phyloP scores from a whole-genome alignment of 30 jellyfish, hydroid and myxozoan species.

The Aurelia coerulea region DNA sequence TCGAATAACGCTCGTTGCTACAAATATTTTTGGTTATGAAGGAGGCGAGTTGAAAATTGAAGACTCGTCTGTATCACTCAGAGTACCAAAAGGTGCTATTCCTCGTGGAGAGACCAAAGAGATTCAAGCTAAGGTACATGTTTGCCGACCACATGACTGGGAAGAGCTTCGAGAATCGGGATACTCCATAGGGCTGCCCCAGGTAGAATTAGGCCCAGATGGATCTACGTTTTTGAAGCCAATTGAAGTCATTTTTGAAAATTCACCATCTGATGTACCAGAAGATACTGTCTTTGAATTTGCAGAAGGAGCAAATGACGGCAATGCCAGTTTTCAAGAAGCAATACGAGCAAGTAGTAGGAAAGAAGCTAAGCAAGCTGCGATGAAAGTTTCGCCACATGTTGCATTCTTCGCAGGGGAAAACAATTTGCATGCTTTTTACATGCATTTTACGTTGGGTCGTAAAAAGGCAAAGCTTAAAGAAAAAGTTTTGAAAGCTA shows the following conservation, averaged over 20 bases:
- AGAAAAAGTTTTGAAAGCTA: neutral
- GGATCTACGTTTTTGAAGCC: slow-evolving; percentile 32
- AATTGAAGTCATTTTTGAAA: slow-evolving; percentile 10
- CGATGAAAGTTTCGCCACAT: slow-evolving; percentile 4
- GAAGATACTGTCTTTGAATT: slow-evolving; percentile 14
- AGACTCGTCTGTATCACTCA: slow-evolving; percentile 17
- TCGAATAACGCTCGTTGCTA: neutral
- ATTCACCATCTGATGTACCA: neutral
- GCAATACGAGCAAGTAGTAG: slow-evolving; percentile 1
- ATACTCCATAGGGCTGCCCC: slow-evolving; percentile 8
- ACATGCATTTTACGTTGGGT: slow-evolving; percentile 33
- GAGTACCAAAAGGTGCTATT: slow-evolving; percentile 41
- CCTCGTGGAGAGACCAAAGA: slow-evolving; percentile 16
- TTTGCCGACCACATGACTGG: slow-evolving; percentile 45
- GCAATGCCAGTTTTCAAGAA: neutral
- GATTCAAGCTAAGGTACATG: slow-evolving; percentile 3
- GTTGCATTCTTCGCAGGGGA: slow-evolving; percentile 3
- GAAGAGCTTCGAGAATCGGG: slow-evolving; percentile 7
- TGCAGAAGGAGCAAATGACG: slow-evolving; percentile 1
- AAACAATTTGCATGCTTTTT: slow-evolving; percentile 7
- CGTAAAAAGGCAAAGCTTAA: neutral
- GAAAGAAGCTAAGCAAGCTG: slow-evolving; percentile 18
- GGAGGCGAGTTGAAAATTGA: slow-evolving; percentile 21
- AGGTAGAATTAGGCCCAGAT: slow-evolving; percentile 33
- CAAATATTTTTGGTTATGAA: slow-evolving; percentile 6